Percentiles rank a stretch among this genome's conserved stretches.
phyloP scores from a whole-genome alignment of 2,888 invertebrate species.

The Mythimna albipuncta region DNA sequence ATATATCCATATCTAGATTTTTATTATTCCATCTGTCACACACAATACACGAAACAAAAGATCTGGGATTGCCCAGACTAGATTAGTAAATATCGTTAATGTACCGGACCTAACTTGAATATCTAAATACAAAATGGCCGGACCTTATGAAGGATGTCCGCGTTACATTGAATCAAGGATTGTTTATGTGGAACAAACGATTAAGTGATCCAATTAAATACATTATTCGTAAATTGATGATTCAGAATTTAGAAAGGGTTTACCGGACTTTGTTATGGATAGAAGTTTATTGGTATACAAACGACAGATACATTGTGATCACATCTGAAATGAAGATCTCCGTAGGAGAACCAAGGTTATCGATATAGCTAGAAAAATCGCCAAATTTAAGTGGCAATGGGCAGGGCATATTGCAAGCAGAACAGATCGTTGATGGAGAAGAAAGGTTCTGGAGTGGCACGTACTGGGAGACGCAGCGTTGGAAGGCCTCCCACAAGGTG shows the following conservation, averaged over 20 bases:
- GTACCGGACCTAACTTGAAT: slow-evolving; percentile 37
- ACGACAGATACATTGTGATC: too few relatives aligned
- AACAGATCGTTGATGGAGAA: too few relatives aligned
- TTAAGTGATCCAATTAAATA: slow-evolving; percentile 47
- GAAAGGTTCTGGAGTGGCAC: too few relatives aligned
- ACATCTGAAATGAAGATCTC: too few relatives aligned
- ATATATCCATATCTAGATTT: not conserved
- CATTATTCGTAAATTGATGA: slow-evolving; percentile 42
- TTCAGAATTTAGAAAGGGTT: slow-evolving; percentile 45
- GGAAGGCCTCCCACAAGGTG: too few relatives aligned
- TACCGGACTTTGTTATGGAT: not conserved
- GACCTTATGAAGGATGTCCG: slow-evolving; percentile 65
- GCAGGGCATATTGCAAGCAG: too few relatives aligned
- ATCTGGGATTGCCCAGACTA: slow-evolving; percentile 17
- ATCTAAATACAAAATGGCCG: slow-evolving; percentile 53
- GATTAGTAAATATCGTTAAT: slow-evolving; percentile 21
- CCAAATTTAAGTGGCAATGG: too few relatives aligned
- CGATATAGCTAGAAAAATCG: too few relatives aligned
- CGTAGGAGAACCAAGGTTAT: too few relatives aligned
- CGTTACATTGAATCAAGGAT: slow-evolving; percentile 44
- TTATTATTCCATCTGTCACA: not conserved
- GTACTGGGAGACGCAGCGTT: too few relatives aligned
- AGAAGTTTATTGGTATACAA: not conserved
- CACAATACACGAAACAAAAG: not conserved
- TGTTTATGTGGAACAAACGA: slow-evolving; percentile 41